Base-by-base conservation (phyloP, 2,113 vertebrate species). In the Psephotus haematonotus region DNA sequence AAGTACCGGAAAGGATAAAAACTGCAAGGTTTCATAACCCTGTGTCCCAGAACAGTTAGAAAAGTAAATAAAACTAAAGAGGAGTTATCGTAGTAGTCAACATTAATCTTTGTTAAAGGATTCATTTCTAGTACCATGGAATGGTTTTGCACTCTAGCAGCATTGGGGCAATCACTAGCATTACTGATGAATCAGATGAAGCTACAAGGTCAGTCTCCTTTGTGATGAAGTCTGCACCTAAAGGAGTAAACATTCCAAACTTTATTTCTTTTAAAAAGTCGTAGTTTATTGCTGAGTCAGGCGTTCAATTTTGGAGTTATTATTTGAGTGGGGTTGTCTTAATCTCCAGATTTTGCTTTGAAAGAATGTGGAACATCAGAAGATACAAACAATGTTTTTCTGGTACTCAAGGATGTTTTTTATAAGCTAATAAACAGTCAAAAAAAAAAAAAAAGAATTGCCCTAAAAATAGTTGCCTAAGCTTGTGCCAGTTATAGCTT, bases 51-150 rank as follows among this genome's bases (percentile, higher is more conserved):
- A 33, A 39, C 1, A 1, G 47, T 62, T 82, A 76, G 44, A 76
- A 89, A 97, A 77, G 67, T 84, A 91, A 89, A 89, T 92, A 76
- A 79, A 79, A 82, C 49, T 57, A 29, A 47, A 84, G 62, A 47
- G 31, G 28, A 85, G 44, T 92, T 91, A 76, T 65, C 52, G n/a
- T 39, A 69, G 24, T 52, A 27, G 44, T 82, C 74, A 75, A 44
- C 50, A 35, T 82, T 86, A 64, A 62, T 91, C 60, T 82, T 82
- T 62, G 47, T 82, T 94, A 57, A 57, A 87, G 79, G 39, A 37
- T 2, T 13, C 4, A n/a, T 76, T 95, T 82, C 74, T 57, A 33
- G 74, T 65, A 53, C 20, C 22, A 13, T 2, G 7, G 44, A 87
- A 62, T 55, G 10, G 33, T 87, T 92, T 89, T 65, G 47, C 68